Percentiles rank a stretch among this genome's conserved stretches.
Evolutionary conservation across 2,888 invertebrate species (phyloP).

Genomic region (Pterostichus madidus): DNA sequence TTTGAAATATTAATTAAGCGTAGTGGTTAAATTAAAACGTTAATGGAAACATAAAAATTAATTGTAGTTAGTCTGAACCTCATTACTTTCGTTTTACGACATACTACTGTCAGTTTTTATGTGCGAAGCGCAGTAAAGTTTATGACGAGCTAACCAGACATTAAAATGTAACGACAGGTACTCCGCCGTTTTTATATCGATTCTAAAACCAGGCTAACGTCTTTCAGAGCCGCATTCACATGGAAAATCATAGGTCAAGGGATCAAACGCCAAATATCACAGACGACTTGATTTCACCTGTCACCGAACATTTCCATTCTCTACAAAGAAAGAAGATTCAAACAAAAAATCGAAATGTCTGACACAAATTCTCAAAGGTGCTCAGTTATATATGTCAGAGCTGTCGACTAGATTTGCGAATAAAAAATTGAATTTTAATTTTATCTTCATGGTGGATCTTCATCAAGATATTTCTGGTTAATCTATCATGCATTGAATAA

Average conservation of each 20-base stretch:
- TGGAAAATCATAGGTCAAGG: slow-evolving; percentile 37
- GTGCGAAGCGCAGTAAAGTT: slow-evolving; percentile 12
- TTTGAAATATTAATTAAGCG: slow-evolving; percentile 3
- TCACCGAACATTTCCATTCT: not conserved
- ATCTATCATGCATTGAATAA: not conserved
- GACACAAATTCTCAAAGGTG: not conserved
- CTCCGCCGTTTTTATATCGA: slow-evolving; percentile 24
- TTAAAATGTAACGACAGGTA: slow-evolving; percentile 42
- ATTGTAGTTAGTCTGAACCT: not conserved
- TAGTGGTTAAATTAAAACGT: not conserved
- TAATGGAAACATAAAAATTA: slow-evolving; percentile 40
- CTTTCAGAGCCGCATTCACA: slow-evolving; percentile 25
- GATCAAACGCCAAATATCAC: slow-evolving; percentile 21
- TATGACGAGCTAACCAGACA: slow-evolving; percentile 37
- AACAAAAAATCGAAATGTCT: not conserved
- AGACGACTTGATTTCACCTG: slow-evolving; percentile 34
- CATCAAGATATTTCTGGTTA: not conserved
- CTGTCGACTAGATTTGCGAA: not conserved
- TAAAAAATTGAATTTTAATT: slow-evolving; percentile 18
- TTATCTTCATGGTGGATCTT: not conserved
- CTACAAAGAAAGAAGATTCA: not conserved
- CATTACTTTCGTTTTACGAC: slow-evolving; percentile 30
- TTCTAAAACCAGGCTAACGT: slow-evolving; percentile 29
- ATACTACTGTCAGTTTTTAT: slow-evolving; percentile 40
- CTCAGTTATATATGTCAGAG: not conserved